A percentile compares a stretch with the other conserved stretches of the same genome.
phyloP scores from a whole-genome alignment of 2,113 vertebrate genomes.

The Nyctibius bracteatus region DNA sequence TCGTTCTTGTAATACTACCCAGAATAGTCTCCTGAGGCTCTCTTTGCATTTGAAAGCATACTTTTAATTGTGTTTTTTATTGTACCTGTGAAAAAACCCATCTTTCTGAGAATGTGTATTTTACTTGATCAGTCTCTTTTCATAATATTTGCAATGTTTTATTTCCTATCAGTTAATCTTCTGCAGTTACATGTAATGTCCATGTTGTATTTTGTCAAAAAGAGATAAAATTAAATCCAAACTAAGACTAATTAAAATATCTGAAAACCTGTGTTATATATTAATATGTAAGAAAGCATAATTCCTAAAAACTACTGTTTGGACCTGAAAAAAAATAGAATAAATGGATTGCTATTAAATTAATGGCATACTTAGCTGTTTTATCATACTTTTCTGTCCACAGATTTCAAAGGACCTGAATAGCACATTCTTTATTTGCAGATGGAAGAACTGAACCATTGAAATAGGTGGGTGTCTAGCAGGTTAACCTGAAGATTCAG shows the following conservation, averaged over 20 bases:
- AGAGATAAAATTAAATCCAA: not conserved
- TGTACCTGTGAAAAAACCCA: not conserved
- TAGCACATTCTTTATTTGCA: not conserved
- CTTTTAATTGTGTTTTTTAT: not conserved
- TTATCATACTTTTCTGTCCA: not conserved
- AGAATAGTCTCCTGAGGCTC: not conserved
- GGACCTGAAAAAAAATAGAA: not conserved
- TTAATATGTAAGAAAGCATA: not conserved
- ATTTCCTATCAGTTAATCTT: slow-evolving; percentile 27
- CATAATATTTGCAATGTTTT: slow-evolving; percentile 1
- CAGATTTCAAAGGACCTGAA: not conserved
- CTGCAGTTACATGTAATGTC: not conserved
- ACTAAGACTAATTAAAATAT: slow-evolving; percentile 25
- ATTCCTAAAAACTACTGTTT: not conserved
- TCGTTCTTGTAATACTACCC: not conserved
- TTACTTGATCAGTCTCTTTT: not conserved
- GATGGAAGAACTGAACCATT: not conserved
- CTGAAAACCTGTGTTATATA: not conserved
- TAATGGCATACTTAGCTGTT: not conserved
- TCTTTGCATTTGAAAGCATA: not conserved
- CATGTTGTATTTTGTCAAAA: not conserved
- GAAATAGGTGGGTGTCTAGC: not conserved
- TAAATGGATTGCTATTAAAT: not conserved
- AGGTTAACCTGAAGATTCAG: not conserved
- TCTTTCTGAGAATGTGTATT: not conserved